These are phyloP conservation scores for Alligator sinensis DNA, from an alignment of 2,113 vertebrate species.

Conservation along the genomic window DNA sequence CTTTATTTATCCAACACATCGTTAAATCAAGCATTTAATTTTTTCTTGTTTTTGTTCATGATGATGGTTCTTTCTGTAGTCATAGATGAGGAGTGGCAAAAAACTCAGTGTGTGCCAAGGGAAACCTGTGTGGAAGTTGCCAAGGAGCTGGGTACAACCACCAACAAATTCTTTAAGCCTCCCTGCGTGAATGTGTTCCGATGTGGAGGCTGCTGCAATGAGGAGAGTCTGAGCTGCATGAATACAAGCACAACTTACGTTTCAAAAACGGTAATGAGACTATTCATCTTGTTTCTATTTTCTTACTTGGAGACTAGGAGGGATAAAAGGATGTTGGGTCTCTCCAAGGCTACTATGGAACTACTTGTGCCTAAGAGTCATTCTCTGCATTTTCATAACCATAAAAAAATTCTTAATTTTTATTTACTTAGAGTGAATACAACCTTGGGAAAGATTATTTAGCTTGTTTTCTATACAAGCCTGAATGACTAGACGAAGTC, in stretches of 20 bases:
- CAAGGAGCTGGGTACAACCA: slow-evolving; percentile 89
- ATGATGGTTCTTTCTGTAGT: slow-evolving; percentile 77
- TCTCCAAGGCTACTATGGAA: slow-evolving; percentile 54
- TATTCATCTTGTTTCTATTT: slow-evolving; percentile 25
- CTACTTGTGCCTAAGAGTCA: background rate
- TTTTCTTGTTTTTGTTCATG: background rate
- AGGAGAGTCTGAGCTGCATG: slow-evolving; percentile 89
- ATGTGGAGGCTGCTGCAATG: slow-evolving; percentile 96
- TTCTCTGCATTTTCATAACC: slow-evolving; percentile 30
- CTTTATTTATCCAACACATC: slow-evolving; percentile 26
- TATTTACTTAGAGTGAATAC: background rate
- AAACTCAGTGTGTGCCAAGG: slow-evolving; percentile 93
- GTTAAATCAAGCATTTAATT: background rate
- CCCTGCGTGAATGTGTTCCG: slow-evolving; percentile 94
- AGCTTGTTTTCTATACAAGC: background rate
- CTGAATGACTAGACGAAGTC: background rate
- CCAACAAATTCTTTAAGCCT: slow-evolving; percentile 94
- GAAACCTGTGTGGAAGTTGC: slow-evolving; percentile 95
- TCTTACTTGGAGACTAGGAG: background rate
- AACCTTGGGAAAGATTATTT: background rate
- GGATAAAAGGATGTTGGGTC: slow-evolving; percentile 51
- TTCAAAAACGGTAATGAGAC: slow-evolving; percentile 90
- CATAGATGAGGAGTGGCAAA: slow-evolving; percentile 97
- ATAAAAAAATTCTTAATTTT: slow-evolving; percentile 24
- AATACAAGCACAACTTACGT: slow-evolving; percentile 91